Percentiles rank a stretch among this genome's conserved stretches.
Conservation (phyloP, 2,797 vertebrate genomes). For the Orientallactaga sibirica region DNA sequence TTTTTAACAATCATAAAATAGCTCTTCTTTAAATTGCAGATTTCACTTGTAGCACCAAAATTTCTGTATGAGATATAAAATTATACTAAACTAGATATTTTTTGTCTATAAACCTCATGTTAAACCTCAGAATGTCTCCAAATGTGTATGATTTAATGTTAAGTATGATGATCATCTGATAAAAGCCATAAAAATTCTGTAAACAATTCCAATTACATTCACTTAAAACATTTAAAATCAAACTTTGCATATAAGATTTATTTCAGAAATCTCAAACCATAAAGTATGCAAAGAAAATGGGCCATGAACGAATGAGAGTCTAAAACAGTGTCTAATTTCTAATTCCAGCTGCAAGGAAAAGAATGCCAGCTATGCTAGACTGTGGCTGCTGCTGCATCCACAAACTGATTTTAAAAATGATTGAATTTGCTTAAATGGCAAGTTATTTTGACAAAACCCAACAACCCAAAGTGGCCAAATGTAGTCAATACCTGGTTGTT, state of each 20-base stretch:
- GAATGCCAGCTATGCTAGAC: conserved; percentile 80
- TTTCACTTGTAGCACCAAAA: conserved; percentile 38
- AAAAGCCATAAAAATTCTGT: conserved; percentile 77
- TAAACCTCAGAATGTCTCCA: conserved; percentile 71
- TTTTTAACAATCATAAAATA: conserved; percentile 38
- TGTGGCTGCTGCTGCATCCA: conserved; percentile 77
- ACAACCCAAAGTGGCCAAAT: conserved; percentile 62
- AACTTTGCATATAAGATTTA: conserved; percentile 81
- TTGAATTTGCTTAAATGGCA: conserved; percentile 78
- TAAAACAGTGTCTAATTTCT: conserved; percentile 82
- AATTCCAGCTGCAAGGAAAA: conserved; percentile 81
- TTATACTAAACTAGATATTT: not conserved
- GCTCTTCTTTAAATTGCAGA: conserved; percentile 23
- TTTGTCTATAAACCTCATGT: conserved; percentile 65
- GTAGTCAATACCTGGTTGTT: conserved; percentile 76
- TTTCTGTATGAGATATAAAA: conserved; percentile 63
- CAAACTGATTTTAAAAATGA: conserved; percentile 80
- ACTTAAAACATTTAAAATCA: conserved; percentile 82
- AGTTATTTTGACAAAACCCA: conserved; percentile 81
- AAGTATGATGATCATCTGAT: conserved; percentile 79
- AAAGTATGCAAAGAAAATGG: conserved; percentile 82
- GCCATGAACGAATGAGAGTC: conserved; percentile 80
- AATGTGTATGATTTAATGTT: conserved; percentile 77
- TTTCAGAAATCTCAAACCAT: conserved; percentile 78
- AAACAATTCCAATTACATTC: conserved; percentile 83